A percentile compares a stretch with the other conserved stretches of the same genome.
phyloP scores from a whole-genome alignment of 2,797 vertebrate genomes.

The Macropodus opercularis region DNA sequence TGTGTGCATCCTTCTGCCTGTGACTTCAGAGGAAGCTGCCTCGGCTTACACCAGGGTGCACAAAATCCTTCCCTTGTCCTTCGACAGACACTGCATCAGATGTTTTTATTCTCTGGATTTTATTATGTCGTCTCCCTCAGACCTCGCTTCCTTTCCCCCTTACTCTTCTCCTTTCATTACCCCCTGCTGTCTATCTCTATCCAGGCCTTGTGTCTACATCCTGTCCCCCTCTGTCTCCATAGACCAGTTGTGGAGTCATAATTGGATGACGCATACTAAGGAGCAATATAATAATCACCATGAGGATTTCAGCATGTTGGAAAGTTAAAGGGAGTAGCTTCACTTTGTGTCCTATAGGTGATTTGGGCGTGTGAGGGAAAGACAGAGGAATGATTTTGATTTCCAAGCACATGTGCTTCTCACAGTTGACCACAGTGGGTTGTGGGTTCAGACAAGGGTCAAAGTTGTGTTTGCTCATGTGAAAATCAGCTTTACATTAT shows the following conservation, averaged over 20 bases:
- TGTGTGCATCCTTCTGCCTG: slow-evolving; percentile 7
- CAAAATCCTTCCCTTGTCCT: slow-evolving; percentile 26
- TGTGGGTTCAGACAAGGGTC: slow-evolving; percentile 17
- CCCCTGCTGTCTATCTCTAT: slow-evolving; percentile 3
- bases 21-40: slow-evolving; percentile 44
- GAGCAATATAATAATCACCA: slow-evolving; percentile 41
- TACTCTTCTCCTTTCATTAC: slow-evolving; percentile 5
- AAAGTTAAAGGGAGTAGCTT: slow-evolving; percentile 30
- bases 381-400: slow-evolving; percentile 34
- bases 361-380: slow-evolving; percentile 6
- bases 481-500: not conserved
- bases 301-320: slow-evolving; percentile 35
- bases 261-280: slow-evolving; percentile 27
- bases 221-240: slow-evolving; percentile 11
- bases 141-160: not conserved
- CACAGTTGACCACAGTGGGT: slow-evolving; percentile 14
- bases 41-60: not conserved
- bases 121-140: slow-evolving; percentile 17
- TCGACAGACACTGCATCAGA: slow-evolving; percentile 36
- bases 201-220: slow-evolving; percentile 24
- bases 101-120: slow-evolving; percentile 44
- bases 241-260: slow-evolving; percentile 23
- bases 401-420: slow-evolving; percentile 17
- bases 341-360: slow-evolving; percentile 35
- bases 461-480: slow-evolving; percentile 10